phyloP scores from a whole-genome alignment of 2,797 vertebrate genomes.

The Peromyscus nudipes region DNA sequence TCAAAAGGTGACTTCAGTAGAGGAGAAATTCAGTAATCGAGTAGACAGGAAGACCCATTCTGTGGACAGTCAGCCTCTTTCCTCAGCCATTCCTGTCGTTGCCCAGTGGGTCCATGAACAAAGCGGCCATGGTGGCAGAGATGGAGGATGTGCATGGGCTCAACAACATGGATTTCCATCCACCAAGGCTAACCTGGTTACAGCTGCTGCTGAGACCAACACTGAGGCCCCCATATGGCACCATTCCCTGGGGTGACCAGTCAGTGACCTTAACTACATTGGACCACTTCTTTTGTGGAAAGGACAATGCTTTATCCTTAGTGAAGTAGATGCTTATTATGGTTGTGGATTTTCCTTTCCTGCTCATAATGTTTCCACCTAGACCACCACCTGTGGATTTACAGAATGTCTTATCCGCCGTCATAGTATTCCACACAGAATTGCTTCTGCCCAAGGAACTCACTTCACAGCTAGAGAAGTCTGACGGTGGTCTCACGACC shows the following conservation, averaged over 20 bases:
- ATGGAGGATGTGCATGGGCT: neutral
- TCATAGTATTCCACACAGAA: neutral
- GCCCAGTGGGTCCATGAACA: neutral
- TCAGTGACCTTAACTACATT: neutral
- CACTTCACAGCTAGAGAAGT: neutral
- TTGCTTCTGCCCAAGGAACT: neutral
- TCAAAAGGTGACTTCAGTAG: neutral
- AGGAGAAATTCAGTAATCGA: neutral
- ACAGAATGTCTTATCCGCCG: neutral
- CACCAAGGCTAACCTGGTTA: neutral
- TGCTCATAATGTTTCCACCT: neutral
- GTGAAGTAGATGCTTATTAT: neutral
- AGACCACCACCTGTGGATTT: neutral
- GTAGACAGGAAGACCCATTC: neutral
- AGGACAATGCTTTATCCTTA: neutral
- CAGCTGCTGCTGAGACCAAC: neutral
- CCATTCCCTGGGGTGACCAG: neutral
- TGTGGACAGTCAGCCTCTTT: neutral
- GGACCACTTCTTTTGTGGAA: neutral
- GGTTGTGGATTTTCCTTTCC: neutral
- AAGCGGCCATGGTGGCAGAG: neutral
- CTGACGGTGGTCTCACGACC: fast-evolving
- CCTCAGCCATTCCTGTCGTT: neutral
- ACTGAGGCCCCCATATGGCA: neutral
- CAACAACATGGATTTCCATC: neutral